Evolutionary conservation across 2,888 invertebrate genomes (phyloP), one percentile per base, ranked within the genome.

Genomic region (Agriopis leucophaearia): DNA sequence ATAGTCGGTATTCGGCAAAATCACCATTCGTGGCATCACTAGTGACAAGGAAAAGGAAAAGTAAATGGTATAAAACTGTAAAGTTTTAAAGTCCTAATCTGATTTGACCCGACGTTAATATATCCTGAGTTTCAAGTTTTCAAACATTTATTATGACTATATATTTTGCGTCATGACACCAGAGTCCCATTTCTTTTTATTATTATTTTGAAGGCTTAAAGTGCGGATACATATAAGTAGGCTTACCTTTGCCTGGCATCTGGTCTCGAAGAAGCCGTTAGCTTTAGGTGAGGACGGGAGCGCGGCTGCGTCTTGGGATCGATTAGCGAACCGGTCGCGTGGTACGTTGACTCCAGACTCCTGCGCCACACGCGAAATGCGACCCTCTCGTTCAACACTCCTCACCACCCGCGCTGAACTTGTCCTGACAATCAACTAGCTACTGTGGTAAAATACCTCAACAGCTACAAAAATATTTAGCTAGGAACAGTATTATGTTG

Each of bases 251-350:
- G 74, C 67, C 13, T 71, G 74, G 76, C 80, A 81, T 77, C 81
- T 81, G 82, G 79, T 80, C 77, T 74, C 74, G 78, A 79, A 86
- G 87, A 83, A 88, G 90, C 94, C 93, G 93, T 93, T 94, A 91
- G 88, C 87, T 88, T 88, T 87, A 90, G 91, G 88, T 84, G 90
- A 86, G 84, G 91, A 88, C 92, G 87, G 92, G 90, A 91, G 88
- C 84, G 86, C 87, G 81, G 80, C 85, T 83, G 88, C 81, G 87
- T 81, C 47, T 42, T 58, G 54, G 91, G 91, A 92, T 87, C 91
- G 92, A 93, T 93, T 92, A 94, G 88, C 86, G 88, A 92, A 94
- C 93, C 93, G 94, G 93, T 92, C 88, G 76, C 78, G 38, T 80
- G 83, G 91, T 86, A 83, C 94, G 85, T 94, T 93, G 94, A 92